phyloP scores from a whole-genome alignment of 2,797 vertebrate genomes.

The Lemur catta region DNA sequence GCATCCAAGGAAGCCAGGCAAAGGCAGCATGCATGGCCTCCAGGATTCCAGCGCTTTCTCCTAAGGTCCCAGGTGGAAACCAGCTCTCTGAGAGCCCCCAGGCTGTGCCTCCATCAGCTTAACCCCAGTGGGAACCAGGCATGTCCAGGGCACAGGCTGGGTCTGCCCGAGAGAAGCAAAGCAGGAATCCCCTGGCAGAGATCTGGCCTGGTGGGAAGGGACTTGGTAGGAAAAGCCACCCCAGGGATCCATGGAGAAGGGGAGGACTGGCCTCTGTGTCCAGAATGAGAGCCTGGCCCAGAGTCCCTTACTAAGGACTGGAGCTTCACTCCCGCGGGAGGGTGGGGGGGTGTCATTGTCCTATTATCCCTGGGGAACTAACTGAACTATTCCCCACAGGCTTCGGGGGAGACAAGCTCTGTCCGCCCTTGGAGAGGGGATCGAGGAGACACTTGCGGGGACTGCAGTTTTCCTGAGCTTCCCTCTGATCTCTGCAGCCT shows the following conservation, averaged over 20 bases:
- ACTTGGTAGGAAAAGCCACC: not conserved
- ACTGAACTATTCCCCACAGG: not conserved
- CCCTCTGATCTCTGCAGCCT: not conserved
- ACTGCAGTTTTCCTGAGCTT: not conserved
- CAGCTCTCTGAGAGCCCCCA: accelerated
- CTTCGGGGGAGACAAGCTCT: not conserved
- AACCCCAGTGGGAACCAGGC: not conserved
- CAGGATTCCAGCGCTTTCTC: not conserved
- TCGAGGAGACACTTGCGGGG: accelerated
- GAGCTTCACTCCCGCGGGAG: too few relatives aligned
- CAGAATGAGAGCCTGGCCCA: not conserved
- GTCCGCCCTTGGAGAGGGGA: not conserved
- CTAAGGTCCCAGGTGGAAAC: not conserved
- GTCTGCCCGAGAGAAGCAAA: not conserved
- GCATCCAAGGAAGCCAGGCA: not conserved
- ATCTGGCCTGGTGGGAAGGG: not conserved
- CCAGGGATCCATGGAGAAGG: not conserved
- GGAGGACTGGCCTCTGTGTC: accelerated
- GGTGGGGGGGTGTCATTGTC: too few relatives aligned
- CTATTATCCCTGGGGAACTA: not conserved
- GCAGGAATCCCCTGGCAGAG: not conserved
- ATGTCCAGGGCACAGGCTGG: not conserved
- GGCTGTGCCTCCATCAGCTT: not conserved
- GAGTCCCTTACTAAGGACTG: not conserved
- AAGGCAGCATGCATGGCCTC: not conserved